Base-by-base conservation (phyloP, 2,888 invertebrate species). In the Drosophila nigricruria region DNA sequence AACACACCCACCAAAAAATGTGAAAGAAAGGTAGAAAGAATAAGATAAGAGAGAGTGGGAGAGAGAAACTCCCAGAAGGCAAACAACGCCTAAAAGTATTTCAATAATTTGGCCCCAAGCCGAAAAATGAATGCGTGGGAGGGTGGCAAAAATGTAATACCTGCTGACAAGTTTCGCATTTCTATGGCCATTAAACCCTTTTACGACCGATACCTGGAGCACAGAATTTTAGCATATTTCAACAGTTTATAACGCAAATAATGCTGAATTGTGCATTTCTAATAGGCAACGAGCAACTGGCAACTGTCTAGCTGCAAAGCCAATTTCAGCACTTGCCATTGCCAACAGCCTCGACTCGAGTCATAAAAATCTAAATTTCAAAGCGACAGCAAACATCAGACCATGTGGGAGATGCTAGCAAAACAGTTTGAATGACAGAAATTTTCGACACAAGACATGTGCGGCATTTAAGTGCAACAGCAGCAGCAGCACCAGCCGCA, bases 281-380 rank as follows among this genome's bases (percentile, higher is more conserved):
- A 81, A 88, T 88, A 83, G 84, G 76, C 77, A 32, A 32, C 30
- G 18, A 20, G 36, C 57, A 73, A 71, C 68, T 60, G 77, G 73
- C 59, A 75, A 75, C 67, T 61, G 70, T 62, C 70, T 59, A 67
- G 60, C 32, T 57, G 43, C 60, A 56, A 67, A 71, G 88, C 87
- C 83, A 88, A 81, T 81, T 86, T 65, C 76, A 65, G 76, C 84
- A 84, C 73, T 79, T 68, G 30, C 30, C 30, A 10, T 30, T 30
- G 30, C 30, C 58, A 43, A 63, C 78, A 70, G 69, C 70, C 82
- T 30, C 47, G 47, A 53, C 52, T 62, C 50, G 45, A 70, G 83
- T 63, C 86, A 75, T 85, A 85, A 85, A 84, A 85, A 85, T 85
- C 88, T 88, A 85, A 85, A 85, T 85, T 85, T 85, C 87, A 86